Percentiles rank a stretch among this genome's conserved stretches.
phyloP scores from a whole-genome alignment of 2,113 vertebrate genomes.

The Thymallus thymallus region DNA sequence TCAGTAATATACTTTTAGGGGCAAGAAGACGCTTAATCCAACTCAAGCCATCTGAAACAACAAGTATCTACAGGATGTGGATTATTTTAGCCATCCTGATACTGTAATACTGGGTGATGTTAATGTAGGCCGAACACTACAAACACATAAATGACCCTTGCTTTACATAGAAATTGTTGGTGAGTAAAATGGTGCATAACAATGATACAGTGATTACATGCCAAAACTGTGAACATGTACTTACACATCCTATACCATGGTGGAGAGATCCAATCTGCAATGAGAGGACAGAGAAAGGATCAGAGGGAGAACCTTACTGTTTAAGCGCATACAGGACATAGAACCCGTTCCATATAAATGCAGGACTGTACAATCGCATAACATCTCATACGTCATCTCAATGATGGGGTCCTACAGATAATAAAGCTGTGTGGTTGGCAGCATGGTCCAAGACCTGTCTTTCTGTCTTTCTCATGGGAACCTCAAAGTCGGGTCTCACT shows the following conservation, averaged over 20 bases:
- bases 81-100: neutral
- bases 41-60: neutral
- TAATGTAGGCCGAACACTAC: too few relatives aligned
- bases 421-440: neutral
- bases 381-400: neutral
- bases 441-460: neutral
- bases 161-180: too few relatives aligned
- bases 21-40: neutral
- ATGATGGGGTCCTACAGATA: neutral
- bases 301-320: neutral
- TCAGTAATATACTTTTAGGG: neutral
- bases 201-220: neutral
- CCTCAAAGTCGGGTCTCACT: too few relatives aligned
- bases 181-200: too few relatives aligned
- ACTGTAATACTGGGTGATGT: too few relatives aligned
- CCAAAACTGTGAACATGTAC: slow-evolving; percentile 66
- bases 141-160: too few relatives aligned
- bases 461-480: too few relatives aligned
- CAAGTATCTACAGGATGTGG: neutral
- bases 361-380: too few relatives aligned
- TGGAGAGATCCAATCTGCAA: slow-evolving; percentile 93
- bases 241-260: slow-evolving; percentile 96
- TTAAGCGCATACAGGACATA: too few relatives aligned
- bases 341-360: too few relatives aligned
- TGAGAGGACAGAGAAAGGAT: neutral